phyloP scores from a whole-genome alignment of 2,888 invertebrate genomes.

The Nymphalis c-album region DNA sequence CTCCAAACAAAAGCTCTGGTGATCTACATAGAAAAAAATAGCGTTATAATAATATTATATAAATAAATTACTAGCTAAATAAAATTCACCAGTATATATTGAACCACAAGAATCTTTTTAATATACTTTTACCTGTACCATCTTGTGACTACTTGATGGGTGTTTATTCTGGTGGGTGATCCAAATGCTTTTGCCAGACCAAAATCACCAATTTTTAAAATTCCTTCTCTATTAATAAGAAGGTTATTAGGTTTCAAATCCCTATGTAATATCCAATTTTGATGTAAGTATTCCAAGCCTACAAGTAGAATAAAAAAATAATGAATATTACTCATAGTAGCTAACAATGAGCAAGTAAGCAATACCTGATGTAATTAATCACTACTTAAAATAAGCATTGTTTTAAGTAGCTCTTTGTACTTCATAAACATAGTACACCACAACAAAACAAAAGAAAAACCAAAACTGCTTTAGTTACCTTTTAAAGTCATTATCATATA shows the following conservation, averaged over 20 bases:
- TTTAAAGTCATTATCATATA: conserved; percentile 97
- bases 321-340: too few species aligned
- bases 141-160: conserved; percentile 98
- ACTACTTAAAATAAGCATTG: too few species aligned
- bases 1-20: conserved; percentile 97
- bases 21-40: conserved; percentile 73
- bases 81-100: too few species aligned
- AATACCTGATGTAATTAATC: too few species aligned
- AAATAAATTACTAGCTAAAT: too few species aligned
- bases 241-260: conserved; percentile 99
- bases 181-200: conserved; percentile 98
- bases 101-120: too few species aligned
- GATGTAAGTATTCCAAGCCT: conserved; percentile 96
- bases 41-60: too few species aligned
- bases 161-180: conserved; percentile 96
- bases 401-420: too few species aligned
- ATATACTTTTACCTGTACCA: conserved; percentile 87
- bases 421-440: too few species aligned
- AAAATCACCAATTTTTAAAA: conserved; percentile 99
- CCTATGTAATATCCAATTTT: conserved; percentile 97
- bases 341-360: too few species aligned
- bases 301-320: conserved; percentile 32
- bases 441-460: too few species aligned
- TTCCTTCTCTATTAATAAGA: conserved; percentile 93
- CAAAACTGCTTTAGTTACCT: conserved; percentile 67